phyloP scores from a whole-genome alignment of 2,888 invertebrate species.

The Crocallis elinguaria region DNA sequence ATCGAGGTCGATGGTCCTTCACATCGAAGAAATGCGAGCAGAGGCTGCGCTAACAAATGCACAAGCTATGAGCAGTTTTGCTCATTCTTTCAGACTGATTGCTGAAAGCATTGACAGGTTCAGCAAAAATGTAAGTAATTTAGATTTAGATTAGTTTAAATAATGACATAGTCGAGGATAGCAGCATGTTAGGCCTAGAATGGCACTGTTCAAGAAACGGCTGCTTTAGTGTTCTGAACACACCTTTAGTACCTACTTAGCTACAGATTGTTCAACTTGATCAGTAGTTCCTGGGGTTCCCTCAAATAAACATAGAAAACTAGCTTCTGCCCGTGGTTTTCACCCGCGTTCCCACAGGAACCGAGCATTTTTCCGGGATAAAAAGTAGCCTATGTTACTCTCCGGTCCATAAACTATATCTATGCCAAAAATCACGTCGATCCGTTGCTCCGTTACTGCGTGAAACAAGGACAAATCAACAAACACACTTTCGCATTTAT shows the following conservation, averaged over 20 bases:
- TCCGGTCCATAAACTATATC: too few relatives aligned
- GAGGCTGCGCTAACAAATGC: neutral
- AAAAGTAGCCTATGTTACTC: too few relatives aligned
- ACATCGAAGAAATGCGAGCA: slow-evolving; percentile 63
- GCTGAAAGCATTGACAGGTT: slow-evolving; percentile 1
- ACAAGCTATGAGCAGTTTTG: neutral
- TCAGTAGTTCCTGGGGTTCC: too few relatives aligned
- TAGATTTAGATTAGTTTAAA: neutral
- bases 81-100: neutral
- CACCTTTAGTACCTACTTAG: neutral
- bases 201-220: neutral
- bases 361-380: too few relatives aligned
- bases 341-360: too few relatives aligned
- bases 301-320: too few relatives aligned
- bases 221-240: neutral
- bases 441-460: too few relatives aligned
- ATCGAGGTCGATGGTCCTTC: slow-evolving; percentile 68
- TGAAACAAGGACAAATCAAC: too few relatives aligned
- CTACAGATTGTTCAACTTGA: too few relatives aligned
- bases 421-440: too few relatives aligned
- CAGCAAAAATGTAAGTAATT: neutral
- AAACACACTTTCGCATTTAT: too few relatives aligned
- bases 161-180: neutral
- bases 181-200: neutral
- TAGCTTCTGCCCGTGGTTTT: too few relatives aligned